Conservation (phyloP, 2,797 vertebrate genomes). For the Spinibarbus caldwelli region DNA sequence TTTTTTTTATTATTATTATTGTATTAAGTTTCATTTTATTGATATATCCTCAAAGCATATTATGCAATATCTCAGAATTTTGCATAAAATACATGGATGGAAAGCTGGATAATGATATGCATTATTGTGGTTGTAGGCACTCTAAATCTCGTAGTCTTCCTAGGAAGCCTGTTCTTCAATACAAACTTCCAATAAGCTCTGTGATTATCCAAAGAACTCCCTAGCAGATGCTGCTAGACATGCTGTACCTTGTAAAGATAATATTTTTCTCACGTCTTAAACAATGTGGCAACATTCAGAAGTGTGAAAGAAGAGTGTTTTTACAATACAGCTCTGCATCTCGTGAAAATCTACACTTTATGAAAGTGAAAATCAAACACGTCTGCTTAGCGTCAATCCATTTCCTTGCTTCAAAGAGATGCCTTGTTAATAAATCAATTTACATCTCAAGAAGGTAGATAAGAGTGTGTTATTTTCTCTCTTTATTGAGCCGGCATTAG, state of each 20-base stretch:
- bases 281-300: constrained; percentile 34
- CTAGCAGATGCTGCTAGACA: constrained; percentile 13
- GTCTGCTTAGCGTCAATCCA: constrained; percentile 50
- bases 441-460: constrained; percentile 65
- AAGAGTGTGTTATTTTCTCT: constrained; percentile 63
- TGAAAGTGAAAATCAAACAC: constrained; percentile 54
- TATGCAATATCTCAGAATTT: background rate
- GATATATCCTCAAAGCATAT: background rate
- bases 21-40: background rate
- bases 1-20: background rate
- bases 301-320: constrained; percentile 32
- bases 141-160: constrained; percentile 13
- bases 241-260: constrained; percentile 22
- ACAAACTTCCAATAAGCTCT: constrained; percentile 25
- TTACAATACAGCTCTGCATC: constrained; percentile 46
- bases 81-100: background rate
- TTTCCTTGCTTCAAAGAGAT: constrained; percentile 46
- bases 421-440: constrained; percentile 65
- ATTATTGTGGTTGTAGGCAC: constrained; percentile 32
- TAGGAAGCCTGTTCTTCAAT: constrained; percentile 14
- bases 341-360: constrained; percentile 53
- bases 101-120: background rate
- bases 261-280: constrained; percentile 36
- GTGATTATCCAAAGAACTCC: constrained; percentile 26
- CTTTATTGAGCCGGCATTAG: constrained; percentile 63